phyloP scores from a whole-genome alignment of 2,113 vertebrate species.

The Chauna torquata region DNA sequence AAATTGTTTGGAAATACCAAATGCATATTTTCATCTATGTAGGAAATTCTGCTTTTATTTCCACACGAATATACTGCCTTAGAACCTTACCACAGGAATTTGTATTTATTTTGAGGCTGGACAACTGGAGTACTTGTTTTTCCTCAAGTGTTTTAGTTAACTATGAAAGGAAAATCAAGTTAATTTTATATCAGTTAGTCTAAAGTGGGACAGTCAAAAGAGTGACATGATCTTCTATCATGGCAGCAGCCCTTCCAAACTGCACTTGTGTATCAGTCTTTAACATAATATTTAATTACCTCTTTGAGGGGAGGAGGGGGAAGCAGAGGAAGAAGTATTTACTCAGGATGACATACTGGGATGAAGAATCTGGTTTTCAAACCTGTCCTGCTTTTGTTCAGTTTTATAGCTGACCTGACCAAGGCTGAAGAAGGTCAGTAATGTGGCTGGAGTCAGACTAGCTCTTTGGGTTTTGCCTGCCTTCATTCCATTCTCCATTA shows the following conservation, averaged over 20 bases:
- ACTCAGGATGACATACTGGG: not conserved
- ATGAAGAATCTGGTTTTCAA: conserved; percentile 8
- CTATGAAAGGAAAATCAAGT: not conserved
- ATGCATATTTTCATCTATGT: not conserved
- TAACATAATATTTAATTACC: not conserved
- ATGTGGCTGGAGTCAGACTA: not conserved
- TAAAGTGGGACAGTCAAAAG: not conserved
- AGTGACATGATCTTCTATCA: not conserved
- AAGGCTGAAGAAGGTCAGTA: not conserved
- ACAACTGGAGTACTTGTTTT: not conserved
- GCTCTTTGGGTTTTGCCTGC: not conserved
- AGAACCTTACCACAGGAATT: not conserved
- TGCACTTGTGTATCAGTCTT: not conserved
- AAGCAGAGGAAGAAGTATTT: not conserved
- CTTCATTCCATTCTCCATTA: not conserved
- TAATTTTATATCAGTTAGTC: not conserved
- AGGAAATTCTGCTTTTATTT: not conserved
- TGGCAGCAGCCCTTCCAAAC: not conserved
- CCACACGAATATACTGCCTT: not conserved
- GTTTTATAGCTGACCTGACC: not conserved
- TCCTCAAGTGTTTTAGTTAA: not conserved
- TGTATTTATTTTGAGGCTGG: not conserved
- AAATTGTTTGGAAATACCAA: conserved; percentile 11
- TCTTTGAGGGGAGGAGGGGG: not conserved
- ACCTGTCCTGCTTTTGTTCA: not conserved